These are phyloP conservation scores for Australoheros facetus DNA, from an alignment of 2,797 vertebrate genomes.

Conservation along the genomic window DNA sequence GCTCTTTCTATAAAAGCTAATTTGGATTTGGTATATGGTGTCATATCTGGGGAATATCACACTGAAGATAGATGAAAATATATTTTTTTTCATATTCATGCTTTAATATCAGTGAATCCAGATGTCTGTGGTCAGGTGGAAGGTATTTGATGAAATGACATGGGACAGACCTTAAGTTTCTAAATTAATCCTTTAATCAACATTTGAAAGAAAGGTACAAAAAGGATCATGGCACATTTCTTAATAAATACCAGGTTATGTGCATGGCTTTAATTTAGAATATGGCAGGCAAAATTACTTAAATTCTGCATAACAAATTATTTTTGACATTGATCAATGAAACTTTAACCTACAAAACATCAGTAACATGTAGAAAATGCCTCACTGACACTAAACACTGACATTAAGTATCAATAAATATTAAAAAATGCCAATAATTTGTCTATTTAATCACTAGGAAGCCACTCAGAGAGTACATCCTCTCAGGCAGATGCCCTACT, in stretches of 20 bases:
- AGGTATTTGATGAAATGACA: background rate
- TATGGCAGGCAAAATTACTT: background rate
- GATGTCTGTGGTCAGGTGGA: background rate
- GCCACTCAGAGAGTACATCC: background rate
- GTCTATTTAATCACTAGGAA: background rate
- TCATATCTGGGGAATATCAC: background rate
- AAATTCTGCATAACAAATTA: background rate
- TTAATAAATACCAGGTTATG: background rate
- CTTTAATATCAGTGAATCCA: slow-evolving; percentile 1
- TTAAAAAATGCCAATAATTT: background rate
- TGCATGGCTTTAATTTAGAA: background rate
- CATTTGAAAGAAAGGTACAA: background rate
- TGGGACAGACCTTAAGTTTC: background rate
- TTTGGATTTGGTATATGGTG: background rate
- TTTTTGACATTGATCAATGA: background rate
- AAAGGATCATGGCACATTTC: background rate
- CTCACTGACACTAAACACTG: background rate
- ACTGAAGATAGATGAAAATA: background rate
- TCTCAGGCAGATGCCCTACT: background rate
- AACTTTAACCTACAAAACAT: background rate
- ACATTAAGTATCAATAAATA: background rate
- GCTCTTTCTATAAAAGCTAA: background rate
- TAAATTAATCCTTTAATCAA: slow-evolving; percentile 1
- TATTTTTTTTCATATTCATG: background rate
- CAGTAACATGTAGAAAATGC: background rate